These are phyloP conservation scores for Nephotettix cincticeps DNA, from an alignment of 1,140 invertebrate genomes.

Conservation along the genomic window DNA sequence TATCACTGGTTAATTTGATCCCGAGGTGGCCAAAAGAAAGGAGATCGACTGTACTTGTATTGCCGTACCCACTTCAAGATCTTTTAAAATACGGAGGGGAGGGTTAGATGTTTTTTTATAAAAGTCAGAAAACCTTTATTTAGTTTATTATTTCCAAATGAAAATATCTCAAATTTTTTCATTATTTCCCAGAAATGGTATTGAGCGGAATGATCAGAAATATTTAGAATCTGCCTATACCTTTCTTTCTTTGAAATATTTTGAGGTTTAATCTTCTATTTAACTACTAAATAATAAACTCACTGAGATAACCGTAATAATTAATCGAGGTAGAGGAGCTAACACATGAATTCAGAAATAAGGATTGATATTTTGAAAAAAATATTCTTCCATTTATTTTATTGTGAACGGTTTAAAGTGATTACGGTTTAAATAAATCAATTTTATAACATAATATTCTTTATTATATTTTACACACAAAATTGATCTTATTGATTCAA, in stretches of 20 bases:
- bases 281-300: background rate
- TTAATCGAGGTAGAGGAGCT: background rate
- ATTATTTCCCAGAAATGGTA: too few species aligned
- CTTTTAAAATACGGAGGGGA: background rate
- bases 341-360: background rate
- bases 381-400: background rate
- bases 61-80: background rate
- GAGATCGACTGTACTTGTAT: background rate
- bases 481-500: background rate
- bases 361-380: background rate
- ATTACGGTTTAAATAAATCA: background rate
- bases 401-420: background rate
- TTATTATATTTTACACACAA: slow-evolving; percentile 17
- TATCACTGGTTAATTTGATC: background rate
- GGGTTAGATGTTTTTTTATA: too few species aligned
- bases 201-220: too few species aligned
- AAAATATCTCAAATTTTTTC: too few species aligned
- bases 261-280: too few species aligned
- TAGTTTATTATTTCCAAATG: too few species aligned
- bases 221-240: too few species aligned
- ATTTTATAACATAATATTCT: background rate
- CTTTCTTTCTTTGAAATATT: too few species aligned
- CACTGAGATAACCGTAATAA: background rate
- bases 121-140: too few species aligned
- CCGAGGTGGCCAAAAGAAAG: background rate